A percentile compares a stretch with the other conserved stretches of the same genome.
These are phyloP conservation scores for Channallabes apus DNA, from an alignment of 2,797 vertebrate species.

Conservation along the genomic window DNA sequence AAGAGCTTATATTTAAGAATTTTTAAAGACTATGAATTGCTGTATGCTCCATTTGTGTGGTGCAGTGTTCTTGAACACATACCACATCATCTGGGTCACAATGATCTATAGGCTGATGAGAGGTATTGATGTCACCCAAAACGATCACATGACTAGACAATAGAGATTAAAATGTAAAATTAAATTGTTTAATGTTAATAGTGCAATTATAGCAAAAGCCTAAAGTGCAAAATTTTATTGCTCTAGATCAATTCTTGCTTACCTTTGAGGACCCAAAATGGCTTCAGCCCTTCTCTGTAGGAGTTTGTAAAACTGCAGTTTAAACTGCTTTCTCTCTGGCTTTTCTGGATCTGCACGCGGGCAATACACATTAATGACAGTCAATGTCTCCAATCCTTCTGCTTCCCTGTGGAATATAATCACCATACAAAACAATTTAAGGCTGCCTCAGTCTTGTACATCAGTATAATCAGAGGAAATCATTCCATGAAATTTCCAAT, in stretches of 20 bases:
- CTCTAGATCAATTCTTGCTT: slow-evolving; percentile 32
- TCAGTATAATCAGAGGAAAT: neutral
- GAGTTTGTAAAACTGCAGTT: slow-evolving; percentile 84
- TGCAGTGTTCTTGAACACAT: slow-evolving; percentile 56
- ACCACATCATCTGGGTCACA: slow-evolving; percentile 83
- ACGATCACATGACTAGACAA: slow-evolving; percentile 82
- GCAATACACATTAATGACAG: slow-evolving; percentile 88
- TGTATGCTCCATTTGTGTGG: neutral
- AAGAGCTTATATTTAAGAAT: neutral
- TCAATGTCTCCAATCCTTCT: slow-evolving; percentile 71
- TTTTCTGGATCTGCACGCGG: slow-evolving; percentile 88
- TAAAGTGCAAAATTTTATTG: neutral
- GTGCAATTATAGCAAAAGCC: neutral
- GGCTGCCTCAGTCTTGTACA: neutral
- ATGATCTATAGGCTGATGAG: slow-evolving; percentile 84
- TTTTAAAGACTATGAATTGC: neutral
- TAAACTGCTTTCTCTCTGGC: slow-evolving; percentile 82
- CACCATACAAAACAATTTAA: neutral
- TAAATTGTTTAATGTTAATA: neutral
- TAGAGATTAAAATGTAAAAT: neutral
- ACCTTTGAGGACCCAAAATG: slow-evolving; percentile 79
- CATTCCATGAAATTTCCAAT: neutral
- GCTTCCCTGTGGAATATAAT: slow-evolving; percentile 62
- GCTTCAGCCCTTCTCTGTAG: slow-evolving; percentile 83
- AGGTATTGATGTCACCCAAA: slow-evolving; percentile 89